These are phyloP conservation scores for Bombus impatiens DNA, from an alignment of 1,140 invertebrate genomes.

Conservation along the genomic window DNA sequence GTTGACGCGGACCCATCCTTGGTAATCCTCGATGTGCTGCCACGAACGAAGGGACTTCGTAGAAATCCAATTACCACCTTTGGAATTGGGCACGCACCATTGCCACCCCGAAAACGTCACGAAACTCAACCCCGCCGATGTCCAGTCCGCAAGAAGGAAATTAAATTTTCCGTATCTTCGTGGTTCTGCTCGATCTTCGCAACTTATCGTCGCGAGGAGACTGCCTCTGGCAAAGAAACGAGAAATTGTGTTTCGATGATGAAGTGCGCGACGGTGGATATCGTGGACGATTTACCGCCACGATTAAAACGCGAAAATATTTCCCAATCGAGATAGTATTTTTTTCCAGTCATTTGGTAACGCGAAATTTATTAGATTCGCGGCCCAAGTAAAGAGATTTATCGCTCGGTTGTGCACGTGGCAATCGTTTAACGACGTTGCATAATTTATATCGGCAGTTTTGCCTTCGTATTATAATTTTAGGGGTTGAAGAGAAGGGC, in stretches of 20 bases:
- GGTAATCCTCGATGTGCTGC: neutral
- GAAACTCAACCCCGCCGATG: neutral
- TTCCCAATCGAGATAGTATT: neutral
- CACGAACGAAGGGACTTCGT: constrained; percentile 11
- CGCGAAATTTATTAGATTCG: constrained; percentile 14
- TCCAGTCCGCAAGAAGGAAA: constrained; percentile 20
- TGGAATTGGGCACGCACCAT: constrained; percentile 10
- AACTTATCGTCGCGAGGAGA: neutral
- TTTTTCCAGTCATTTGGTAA: neutral
- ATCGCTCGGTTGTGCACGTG: neutral
- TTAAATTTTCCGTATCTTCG: constrained; percentile 34
- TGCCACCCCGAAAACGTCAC: neutral
- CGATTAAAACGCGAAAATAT: constrained; percentile 6
- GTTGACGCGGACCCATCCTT: neutral
- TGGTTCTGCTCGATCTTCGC: neutral
- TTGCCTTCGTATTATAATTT: constrained; percentile 37
- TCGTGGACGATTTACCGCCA: neutral
- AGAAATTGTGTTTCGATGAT: constrained; percentile 20
- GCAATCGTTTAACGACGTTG: constrained; percentile 9
- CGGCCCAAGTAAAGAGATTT: constrained; percentile 23
- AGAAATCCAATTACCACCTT: constrained; percentile 37
- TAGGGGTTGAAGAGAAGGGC: neutral
- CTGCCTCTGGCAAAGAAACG: neutral
- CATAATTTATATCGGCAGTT: constrained; percentile 34
- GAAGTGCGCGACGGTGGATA: constrained; percentile 25